Conservation (phyloP, 2,113 vertebrate genomes). For the Cebidichthys violaceus region DNA sequence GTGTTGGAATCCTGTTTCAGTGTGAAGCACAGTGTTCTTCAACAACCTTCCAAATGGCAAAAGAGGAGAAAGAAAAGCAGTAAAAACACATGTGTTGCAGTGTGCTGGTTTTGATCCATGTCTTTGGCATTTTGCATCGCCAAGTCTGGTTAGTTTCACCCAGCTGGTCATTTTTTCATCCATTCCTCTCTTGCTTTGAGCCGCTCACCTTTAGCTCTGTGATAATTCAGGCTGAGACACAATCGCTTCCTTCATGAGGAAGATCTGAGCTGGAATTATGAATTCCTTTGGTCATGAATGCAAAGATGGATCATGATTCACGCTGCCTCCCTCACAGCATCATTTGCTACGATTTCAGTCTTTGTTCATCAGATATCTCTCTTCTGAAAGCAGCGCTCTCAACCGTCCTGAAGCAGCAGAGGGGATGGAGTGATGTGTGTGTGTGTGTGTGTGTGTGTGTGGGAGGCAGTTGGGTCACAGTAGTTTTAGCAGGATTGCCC, state of each 20-base stretch:
- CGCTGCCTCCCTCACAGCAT: conserved; percentile 16
- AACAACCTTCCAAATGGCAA: conserved; percentile 37
- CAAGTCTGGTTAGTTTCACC: conserved; percentile 71
- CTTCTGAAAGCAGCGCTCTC: conserved; percentile 45
- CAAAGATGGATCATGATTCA: conserved; percentile 51
- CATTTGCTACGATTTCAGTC: conserved; percentile 31
- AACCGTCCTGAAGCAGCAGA: conserved; percentile 42
- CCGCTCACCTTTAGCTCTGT: conserved; percentile 28
- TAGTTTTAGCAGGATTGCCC: conserved; percentile 77
- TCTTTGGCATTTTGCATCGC: conserved; percentile 39
- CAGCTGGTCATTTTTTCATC: conserved; percentile 57
- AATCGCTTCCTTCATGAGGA: conserved; percentile 30
- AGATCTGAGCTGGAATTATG: conserved; percentile 38
- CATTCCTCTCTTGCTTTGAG: conserved; percentile 33
- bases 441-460: too few species aligned
- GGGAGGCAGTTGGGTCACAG: conserved; percentile 24
- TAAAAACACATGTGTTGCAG: conserved; percentile 30
- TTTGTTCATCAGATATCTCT: conserved; percentile 48
- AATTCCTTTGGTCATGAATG: conserved; percentile 50
- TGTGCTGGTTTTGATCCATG: conserved; percentile 59
- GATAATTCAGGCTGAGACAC: conserved; percentile 51
- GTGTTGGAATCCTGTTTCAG: conserved; percentile 22
- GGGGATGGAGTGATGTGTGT: too few species aligned
- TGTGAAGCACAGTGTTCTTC: conserved; percentile 45
- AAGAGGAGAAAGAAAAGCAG: conserved; percentile 35